Base-by-base conservation (phyloP, 2,888 invertebrate genomes). In the Fragum fragum region DNA sequence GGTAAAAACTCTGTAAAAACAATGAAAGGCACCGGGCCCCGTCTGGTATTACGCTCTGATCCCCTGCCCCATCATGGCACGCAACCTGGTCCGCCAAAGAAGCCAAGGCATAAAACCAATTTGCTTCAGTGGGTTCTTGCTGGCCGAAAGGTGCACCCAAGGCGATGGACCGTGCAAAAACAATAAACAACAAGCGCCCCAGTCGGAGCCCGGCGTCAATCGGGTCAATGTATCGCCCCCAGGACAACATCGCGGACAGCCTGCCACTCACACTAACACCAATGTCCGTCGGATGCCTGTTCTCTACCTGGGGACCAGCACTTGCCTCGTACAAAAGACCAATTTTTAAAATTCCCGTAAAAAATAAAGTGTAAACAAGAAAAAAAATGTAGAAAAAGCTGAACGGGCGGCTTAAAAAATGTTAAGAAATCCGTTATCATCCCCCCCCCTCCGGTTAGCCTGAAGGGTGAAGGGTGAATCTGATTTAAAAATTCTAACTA, bases 371-470 rank as follows among this genome's bases (percentile, higher is more conserved):
- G n/a, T 5, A 9, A 9, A 18, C 5, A 47, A 5, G 2, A 9
- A 9, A 3, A n/a, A 47, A 14, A 47, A 14, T 47, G 47, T 47
- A 47, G n/a, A 6, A 36, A 36, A 36, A 6, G 32, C 32, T 9
- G 32, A 36, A 36, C 53, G 21, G 53, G n/a, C 21, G 14, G 7
- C 1, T 6, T 53, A 53, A 53, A 53, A 14, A n/a, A 53, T 53
- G n/a, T n/a, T 53, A 53, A 53, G n/a, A 53, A n/a, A 53, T 53
- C 53, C n/a, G 23, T 53, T 53, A 53, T 53, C 53, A n/a, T 21
- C 3, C 9, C n/a, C 6, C n/a, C n/a, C n/a, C n/a, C n/a, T n/a
- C 53, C 7, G 53, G 23, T 53, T 23, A 53, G 53, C 53, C 21
- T 5, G 53, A n/a, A 5, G n/a, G 23, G n/a, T n/a, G n/a, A 23